Percentiles rank a stretch among this genome's conserved stretches.
Evolutionary conservation across 2,888 invertebrate genomes (phyloP).

Genomic region (Scaptomyza flava): DNA sequence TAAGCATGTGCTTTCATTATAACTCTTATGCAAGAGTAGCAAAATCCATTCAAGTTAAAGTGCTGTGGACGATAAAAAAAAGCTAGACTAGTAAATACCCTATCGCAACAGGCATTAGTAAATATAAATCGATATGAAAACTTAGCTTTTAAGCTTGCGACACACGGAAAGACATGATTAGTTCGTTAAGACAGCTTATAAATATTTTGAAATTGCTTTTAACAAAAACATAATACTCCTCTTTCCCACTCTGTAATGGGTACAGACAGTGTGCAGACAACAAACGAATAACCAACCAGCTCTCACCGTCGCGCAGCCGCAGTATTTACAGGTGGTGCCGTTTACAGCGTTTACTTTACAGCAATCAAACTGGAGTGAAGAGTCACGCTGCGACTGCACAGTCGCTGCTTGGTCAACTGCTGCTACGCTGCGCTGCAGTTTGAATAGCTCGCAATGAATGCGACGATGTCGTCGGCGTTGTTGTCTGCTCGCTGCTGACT

Average conservation of each 20-base stretch:
- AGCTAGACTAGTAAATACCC: background rate
- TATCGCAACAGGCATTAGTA: background rate
- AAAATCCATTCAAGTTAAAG: slow-evolving; percentile 8
- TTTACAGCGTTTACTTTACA: slow-evolving; percentile 58
- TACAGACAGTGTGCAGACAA: background rate
- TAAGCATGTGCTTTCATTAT: slow-evolving; percentile 13
- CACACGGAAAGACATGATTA: too few species aligned
- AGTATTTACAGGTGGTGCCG: slow-evolving; percentile 62
- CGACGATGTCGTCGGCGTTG: slow-evolving; percentile 14
- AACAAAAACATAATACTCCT: background rate
- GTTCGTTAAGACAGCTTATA: background rate
- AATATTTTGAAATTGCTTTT: background rate
- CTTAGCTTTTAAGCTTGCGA: too few species aligned
- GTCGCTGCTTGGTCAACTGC: slow-evolving; percentile 16
- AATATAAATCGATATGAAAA: too few species aligned
- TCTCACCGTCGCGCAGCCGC: slow-evolving; percentile 23
- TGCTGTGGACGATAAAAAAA: background rate
- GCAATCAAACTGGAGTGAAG: slow-evolving; percentile 1
- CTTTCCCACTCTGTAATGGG: background rate
- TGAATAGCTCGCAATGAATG: slow-evolving; percentile 16
- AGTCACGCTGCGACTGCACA: slow-evolving; percentile 34
- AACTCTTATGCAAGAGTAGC: slow-evolving; percentile 55
- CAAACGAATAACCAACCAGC: slow-evolving; percentile 31
- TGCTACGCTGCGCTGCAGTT: slow-evolving; percentile 37
- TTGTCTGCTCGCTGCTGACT: slow-evolving; percentile 25